phyloP scores from a whole-genome alignment of 2,888 invertebrate species.

The Zelleria hepariella region DNA sequence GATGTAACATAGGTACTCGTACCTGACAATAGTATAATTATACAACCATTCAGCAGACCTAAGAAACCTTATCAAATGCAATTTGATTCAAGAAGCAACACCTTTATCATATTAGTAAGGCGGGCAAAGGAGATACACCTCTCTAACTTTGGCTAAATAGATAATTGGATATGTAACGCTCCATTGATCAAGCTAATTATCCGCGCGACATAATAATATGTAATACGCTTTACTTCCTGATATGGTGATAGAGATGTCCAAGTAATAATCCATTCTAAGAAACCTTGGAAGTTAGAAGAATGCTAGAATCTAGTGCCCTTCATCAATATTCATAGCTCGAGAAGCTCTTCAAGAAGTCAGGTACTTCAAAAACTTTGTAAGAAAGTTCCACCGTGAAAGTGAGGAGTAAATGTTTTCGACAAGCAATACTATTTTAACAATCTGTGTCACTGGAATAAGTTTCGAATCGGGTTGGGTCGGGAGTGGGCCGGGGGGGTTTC shows the following conservation, averaged over 20 bases:
- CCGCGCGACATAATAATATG: not conserved
- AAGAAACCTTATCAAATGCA: not conserved
- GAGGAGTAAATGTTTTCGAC: conserved; percentile 19
- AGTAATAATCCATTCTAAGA: not conserved
- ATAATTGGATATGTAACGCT: not conserved
- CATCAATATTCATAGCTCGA: not conserved
- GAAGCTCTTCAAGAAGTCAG: not conserved
- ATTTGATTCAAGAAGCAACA: not conserved
- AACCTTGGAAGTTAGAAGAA: not conserved
- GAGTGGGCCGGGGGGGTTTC: conserved; percentile 24
- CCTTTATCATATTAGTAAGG: not conserved
- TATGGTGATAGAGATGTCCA: not conserved
- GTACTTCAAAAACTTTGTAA: not conserved
- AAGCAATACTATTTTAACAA: conserved; percentile 27
- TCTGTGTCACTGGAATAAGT: conserved; percentile 38
- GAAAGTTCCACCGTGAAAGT: conserved; percentile 10
- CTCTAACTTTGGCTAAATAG: not conserved
- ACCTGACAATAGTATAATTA: too few relatives aligned
- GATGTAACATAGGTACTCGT: too few relatives aligned
- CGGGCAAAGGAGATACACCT: not conserved
- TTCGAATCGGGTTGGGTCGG: conserved; percentile 25
- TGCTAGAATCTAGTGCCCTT: not conserved
- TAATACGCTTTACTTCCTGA: not conserved
- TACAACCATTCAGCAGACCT: too few relatives aligned
- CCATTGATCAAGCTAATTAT: not conserved